These are phyloP conservation scores for Dolichopus griseipennis DNA, from an alignment of 2,888 invertebrate genomes.

Conservation along the genomic window DNA sequence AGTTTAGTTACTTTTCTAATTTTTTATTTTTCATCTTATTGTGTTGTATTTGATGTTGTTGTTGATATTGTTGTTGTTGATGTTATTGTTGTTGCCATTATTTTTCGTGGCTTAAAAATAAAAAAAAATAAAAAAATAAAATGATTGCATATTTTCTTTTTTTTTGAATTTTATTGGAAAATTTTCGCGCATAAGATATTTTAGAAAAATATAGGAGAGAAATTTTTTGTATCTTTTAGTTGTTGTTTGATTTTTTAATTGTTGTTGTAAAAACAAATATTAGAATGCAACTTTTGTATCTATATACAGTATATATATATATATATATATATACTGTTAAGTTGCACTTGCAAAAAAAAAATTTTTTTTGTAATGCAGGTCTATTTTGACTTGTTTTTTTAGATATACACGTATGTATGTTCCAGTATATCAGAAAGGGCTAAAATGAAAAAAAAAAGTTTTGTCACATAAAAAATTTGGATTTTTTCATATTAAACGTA, in stretches of 20 bases:
- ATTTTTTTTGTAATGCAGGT: background rate
- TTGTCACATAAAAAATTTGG: background rate
- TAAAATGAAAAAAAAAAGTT: background rate
- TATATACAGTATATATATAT: too few relatives aligned
- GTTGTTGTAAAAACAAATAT: background rate
- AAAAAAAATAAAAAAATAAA: too few relatives aligned
- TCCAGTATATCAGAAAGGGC: background rate
- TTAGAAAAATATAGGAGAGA: background rate
- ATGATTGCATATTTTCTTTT: background rate
- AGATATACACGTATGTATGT: too few relatives aligned
- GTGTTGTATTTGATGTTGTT: background rate
- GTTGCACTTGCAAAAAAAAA: background rate
- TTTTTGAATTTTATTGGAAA: slow-evolving; percentile 2
- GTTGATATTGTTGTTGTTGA: background rate
- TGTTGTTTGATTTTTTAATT: background rate
- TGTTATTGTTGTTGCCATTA: background rate
- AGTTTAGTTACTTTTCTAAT: too few relatives aligned
- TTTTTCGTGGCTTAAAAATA: background rate
- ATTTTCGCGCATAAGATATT: slow-evolving; percentile 3
- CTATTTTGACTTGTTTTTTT: background rate
- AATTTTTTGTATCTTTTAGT: background rate
- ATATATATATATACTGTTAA: background rate
- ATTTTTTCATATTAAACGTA: too few relatives aligned
- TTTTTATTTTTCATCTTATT: background rate
- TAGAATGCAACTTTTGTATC: too few relatives aligned